Evolutionary conservation across 2,113 vertebrate genomes (phyloP).

Genomic region (Triplophysa siluroides): DNA sequence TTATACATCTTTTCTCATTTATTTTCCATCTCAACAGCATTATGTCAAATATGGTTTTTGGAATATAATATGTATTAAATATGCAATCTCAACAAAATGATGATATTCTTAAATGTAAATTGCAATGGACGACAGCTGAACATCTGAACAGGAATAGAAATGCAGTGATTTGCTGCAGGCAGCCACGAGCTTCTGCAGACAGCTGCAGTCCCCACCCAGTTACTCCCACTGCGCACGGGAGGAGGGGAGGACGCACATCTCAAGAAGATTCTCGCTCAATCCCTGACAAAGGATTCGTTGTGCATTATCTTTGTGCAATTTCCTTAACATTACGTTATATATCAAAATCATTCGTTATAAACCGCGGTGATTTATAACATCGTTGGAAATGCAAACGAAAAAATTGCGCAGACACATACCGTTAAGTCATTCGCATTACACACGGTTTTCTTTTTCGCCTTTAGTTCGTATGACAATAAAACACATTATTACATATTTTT

Average conservation of each 20-base stretch:
- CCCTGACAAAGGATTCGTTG: slow-evolving; percentile 4
- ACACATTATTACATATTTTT: neutral
- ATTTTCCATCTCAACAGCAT: neutral
- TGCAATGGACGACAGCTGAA: slow-evolving; percentile 37
- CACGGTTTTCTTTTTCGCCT: too few species aligned
- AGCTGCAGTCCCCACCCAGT: slow-evolving; percentile 57
- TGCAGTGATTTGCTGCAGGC: slow-evolving; percentile 38
- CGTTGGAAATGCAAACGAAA: neutral
- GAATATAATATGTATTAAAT: slow-evolving; percentile 52
- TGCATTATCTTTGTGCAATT: neutral
- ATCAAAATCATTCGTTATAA: neutral
- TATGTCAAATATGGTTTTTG: neutral
- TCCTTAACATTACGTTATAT: neutral
- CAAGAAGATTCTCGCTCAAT: slow-evolving; percentile 44
- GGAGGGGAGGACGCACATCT: slow-evolving; percentile 37
- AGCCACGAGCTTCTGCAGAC: slow-evolving; percentile 50
- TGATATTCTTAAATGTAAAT: slow-evolving; percentile 5
- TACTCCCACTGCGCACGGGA: slow-evolving; percentile 52
- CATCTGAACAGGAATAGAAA: slow-evolving; percentile 31
- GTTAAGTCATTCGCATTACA: too few species aligned
- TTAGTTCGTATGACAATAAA: too few species aligned
- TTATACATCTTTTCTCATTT: too few species aligned
- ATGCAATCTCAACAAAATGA: slow-evolving; percentile 13
- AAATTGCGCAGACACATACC: too few species aligned
- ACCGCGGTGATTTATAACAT: neutral